phyloP scores from a whole-genome alignment of 2,888 invertebrate genomes.

The Amphipoea lucens region DNA sequence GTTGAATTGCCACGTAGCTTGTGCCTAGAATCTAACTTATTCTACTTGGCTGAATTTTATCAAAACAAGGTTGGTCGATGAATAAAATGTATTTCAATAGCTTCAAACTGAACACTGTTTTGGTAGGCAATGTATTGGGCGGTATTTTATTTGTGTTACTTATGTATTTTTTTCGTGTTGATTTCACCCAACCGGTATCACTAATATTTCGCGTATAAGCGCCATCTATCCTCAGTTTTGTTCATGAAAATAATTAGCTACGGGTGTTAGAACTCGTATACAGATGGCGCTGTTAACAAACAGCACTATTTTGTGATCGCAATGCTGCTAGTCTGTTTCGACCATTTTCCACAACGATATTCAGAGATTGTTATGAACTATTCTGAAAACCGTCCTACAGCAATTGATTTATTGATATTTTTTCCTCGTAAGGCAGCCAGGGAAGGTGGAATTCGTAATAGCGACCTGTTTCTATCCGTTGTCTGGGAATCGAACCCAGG shows the following conservation, averaged over 20 bases:
- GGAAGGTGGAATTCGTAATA: background rate
- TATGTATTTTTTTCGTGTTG: background rate
- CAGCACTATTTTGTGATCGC: background rate
- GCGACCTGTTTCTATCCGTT: background rate
- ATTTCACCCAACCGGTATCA: background rate
- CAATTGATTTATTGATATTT: background rate
- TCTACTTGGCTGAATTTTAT: background rate
- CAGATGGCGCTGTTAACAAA: conserved; percentile 34
- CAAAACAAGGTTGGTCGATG: background rate
- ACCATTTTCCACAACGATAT: background rate
- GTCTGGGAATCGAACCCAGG: conserved; percentile 23
- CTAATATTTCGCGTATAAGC: background rate
- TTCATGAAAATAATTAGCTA: background rate
- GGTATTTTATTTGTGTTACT: too few relatives aligned
- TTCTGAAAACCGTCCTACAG: background rate
- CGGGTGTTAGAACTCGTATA: background rate
- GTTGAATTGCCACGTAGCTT: too few relatives aligned
- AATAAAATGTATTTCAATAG: too few relatives aligned
- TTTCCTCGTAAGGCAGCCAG: background rate
- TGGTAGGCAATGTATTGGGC: too few relatives aligned
- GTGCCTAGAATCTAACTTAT: background rate
- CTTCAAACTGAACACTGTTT: too few relatives aligned
- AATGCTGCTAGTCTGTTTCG: background rate
- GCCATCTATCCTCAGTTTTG: background rate
- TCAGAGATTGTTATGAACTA: background rate